Evolutionary conservation across 1,140 invertebrate species (phyloP).

Genomic region (Daktulosphaira vitifoliae): DNA sequence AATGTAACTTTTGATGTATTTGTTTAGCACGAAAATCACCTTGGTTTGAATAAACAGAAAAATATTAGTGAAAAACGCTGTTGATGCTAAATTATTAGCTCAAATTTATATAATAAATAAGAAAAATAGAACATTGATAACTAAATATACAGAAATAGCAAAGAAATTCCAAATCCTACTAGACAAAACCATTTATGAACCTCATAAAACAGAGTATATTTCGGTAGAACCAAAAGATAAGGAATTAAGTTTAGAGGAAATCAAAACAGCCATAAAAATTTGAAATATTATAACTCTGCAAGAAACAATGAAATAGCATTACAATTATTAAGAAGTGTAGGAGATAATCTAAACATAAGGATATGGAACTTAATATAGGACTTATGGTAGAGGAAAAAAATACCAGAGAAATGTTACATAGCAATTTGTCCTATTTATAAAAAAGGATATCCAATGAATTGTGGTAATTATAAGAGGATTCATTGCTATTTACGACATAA

Average conservation of each 20-base stretch:
- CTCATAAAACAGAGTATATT: not conserved
- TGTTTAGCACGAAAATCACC: too few species aligned
- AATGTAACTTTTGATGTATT: too few species aligned
- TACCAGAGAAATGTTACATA: constrained; percentile 36
- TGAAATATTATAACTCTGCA: constrained; percentile 26
- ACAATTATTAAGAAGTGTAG: constrained; percentile 12
- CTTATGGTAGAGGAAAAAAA: not conserved
- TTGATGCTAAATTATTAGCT: too few species aligned
- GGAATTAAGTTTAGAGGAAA: constrained; percentile 1
- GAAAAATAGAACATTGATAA: not conserved
- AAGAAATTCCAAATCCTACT: not conserved
- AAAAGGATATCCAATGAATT: constrained; percentile 36
- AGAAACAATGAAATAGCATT: constrained; percentile 18
- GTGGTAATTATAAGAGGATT: constrained; percentile 38
- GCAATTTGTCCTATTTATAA: constrained; percentile 36
- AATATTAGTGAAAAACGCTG: too few species aligned
- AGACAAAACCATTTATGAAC: not conserved
- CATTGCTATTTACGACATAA: constrained; percentile 28
- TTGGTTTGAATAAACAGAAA: too few species aligned
- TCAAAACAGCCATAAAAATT: constrained; percentile 15
- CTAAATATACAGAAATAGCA: constrained; percentile 9
- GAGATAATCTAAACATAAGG: not conserved
- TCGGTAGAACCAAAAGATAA: constrained; percentile 1
- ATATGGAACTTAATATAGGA: not conserved
- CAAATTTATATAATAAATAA: not conserved